Evolutionary conservation across 1,140 invertebrate species (phyloP), one percentile per base, ranked within the genome.

Genomic region (Oedothorax gibbosus): DNA sequence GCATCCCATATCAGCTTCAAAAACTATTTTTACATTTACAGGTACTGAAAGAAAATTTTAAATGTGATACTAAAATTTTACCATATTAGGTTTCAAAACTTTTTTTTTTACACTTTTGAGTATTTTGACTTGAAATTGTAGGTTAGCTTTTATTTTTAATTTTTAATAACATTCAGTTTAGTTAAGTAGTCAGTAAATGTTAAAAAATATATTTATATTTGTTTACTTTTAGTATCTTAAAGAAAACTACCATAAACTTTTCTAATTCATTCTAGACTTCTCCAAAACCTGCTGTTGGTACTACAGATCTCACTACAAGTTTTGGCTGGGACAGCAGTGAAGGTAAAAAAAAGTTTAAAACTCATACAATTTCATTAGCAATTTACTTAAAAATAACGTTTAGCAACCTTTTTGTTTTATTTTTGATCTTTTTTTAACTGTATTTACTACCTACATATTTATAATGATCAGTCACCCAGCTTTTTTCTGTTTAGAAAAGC

Each of bases 321-420:
- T 98, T 98, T 91, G 96, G 96, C 20, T 98, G 96, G 96, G 95
- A 96, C 89, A 95, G 94, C 10, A 94, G 94, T 85, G 95, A 97
- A 90, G 86, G 86, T 86, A 75, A 57, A 57, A 75, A 18, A 57
- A 0, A 21, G 2, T 8, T 10, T 0, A 20, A n/a, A 65, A 65
- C 1, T 4, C 2, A 10, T 65, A 4, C 21, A n/a, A 11, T n/a
- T 4, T 49, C 9, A 10, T 49, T 69, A 69, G 12, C 21, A 18
- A 11, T n/a, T 10, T 49, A 21, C 11, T 69, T 49, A 69, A 50
- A 69, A 69, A 69, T 69, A 49, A 2, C 6, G 1, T 50, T 69
- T 50, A 11, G 14, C 11, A 11, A 18, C 14, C n/a, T 21, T 21
- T 72, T 9, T 9, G n/a, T 54, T 54, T 73, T 7, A 20, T 20